phyloP scores from a whole-genome alignment of 2,888 invertebrate species.

The Xanthorhoe designata region DNA sequence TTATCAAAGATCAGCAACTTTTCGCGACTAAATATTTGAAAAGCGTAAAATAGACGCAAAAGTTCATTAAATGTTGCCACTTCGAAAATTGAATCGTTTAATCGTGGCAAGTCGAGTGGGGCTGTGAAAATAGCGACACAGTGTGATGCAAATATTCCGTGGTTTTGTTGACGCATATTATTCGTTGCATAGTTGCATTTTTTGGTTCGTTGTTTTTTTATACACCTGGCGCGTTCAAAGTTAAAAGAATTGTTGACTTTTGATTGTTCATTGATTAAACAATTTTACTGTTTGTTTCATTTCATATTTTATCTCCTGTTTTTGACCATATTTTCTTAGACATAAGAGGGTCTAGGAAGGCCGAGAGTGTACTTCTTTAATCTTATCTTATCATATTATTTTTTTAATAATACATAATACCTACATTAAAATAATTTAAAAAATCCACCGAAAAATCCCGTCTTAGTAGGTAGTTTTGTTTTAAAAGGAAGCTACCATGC shows the following conservation, averaged over 20 bases:
- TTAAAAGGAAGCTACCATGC: no score
- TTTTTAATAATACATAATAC: no score
- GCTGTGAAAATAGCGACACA: slow-evolving; percentile 31
- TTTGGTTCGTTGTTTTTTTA: background rate
- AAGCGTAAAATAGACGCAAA: slow-evolving; percentile 59
- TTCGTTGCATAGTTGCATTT: slow-evolving; percentile 15
- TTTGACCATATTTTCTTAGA: no score
- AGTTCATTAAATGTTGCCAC: slow-evolving; percentile 70
- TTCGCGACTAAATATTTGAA: slow-evolving; percentile 52
- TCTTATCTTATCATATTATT: no score
- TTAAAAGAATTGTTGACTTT: no score
- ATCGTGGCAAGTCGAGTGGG: slow-evolving; percentile 59
- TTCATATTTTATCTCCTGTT: no score
- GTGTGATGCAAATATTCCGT: slow-evolving; percentile 6
- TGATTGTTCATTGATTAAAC: no score
- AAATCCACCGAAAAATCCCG: no score
- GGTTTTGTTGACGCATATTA: slow-evolving; percentile 20
- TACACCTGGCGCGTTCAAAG: background rate
- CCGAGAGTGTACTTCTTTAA: no score
- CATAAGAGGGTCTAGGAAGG: no score
- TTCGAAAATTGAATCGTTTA: slow-evolving; percentile 76
- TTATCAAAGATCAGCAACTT: slow-evolving; percentile 49
- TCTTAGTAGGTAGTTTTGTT: no score
- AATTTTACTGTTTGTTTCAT: background rate
- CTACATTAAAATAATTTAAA: no score